These are phyloP conservation scores for Rhabdomys pumilio DNA, from an alignment of 2,797 vertebrate species.

Conservation along the genomic window DNA sequence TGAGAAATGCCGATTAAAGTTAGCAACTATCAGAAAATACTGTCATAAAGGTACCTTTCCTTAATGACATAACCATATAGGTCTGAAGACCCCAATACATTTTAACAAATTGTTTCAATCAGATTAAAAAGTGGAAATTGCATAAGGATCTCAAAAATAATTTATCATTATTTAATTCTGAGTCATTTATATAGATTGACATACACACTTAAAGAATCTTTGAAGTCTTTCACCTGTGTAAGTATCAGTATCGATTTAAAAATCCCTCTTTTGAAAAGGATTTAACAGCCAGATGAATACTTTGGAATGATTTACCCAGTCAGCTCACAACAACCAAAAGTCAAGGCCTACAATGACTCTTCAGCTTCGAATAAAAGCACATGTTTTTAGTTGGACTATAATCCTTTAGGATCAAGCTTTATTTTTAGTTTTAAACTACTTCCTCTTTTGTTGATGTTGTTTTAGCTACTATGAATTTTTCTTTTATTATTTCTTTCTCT, in stretches of 20 bases:
- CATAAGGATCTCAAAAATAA: neutral
- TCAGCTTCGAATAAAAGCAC: neutral
- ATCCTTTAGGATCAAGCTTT: neutral
- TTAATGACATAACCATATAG: neutral
- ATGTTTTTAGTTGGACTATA: neutral
- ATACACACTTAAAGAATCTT: neutral
- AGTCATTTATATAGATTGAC: neutral
- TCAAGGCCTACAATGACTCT: neutral
- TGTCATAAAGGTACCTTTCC: neutral
- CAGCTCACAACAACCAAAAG: neutral
- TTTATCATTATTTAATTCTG: neutral
- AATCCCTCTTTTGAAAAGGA: neutral
- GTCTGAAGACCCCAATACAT: neutral
- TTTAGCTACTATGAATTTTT: neutral
- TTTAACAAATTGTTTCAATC: neutral
- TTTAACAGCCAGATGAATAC: neutral
- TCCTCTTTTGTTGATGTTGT: neutral
- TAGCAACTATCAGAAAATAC: neutral
- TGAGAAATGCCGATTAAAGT: constrained; percentile 12
- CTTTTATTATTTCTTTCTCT: neutral
- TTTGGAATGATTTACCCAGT: neutral
- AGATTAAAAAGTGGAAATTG: neutral
- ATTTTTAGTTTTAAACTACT: neutral
- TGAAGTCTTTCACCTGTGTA: neutral
- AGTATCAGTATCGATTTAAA: neutral